These are phyloP conservation scores for Leucophenga montana DNA, from an alignment of 2,888 invertebrate species.

Conservation along the genomic window DNA sequence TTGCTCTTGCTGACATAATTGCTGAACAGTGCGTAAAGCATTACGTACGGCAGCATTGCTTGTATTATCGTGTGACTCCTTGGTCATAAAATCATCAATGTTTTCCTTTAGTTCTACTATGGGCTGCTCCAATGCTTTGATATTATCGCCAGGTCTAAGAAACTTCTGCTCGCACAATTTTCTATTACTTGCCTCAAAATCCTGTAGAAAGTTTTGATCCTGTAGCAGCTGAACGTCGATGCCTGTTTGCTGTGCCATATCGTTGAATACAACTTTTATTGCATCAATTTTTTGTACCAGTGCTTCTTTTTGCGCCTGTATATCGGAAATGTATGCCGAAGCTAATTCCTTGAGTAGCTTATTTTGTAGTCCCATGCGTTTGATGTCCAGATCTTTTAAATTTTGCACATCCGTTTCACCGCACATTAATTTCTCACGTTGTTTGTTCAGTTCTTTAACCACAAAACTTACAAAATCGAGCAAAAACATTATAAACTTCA, in stretches of 20 bases:
- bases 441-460: slow-evolving; percentile 63
- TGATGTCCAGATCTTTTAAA: slow-evolving; percentile 39
- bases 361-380: slow-evolving; percentile 55
- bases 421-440: slow-evolving; percentile 58
- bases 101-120: slow-evolving; percentile 53
- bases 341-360: slow-evolving; percentile 61
- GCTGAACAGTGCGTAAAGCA: slow-evolving; percentile 48
- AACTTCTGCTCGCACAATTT: slow-evolving; percentile 45
- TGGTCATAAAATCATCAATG: slow-evolving; percentile 62
- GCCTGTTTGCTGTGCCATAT: slow-evolving; percentile 48
- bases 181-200: slow-evolving; percentile 53
- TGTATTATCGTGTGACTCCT: slow-evolving; percentile 55
- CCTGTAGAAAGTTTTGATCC: slow-evolving; percentile 52
- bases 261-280: slow-evolving; percentile 42
- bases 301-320: slow-evolving; percentile 47
- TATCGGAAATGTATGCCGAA: slow-evolving; percentile 60
- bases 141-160: slow-evolving; percentile 36
- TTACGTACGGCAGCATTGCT: slow-evolving; percentile 56
- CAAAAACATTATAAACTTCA: slow-evolving; percentile 70
- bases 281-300: slow-evolving; percentile 48
- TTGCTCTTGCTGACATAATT: slow-evolving; percentile 31
- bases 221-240: slow-evolving; percentile 40
- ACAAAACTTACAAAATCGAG: slow-evolving; percentile 67
- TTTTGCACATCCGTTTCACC: slow-evolving; percentile 41
- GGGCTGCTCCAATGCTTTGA: slow-evolving; percentile 49